Conservation (phyloP, 2,797 vertebrate species). For the Melanotaenia parkinsoni region DNA sequence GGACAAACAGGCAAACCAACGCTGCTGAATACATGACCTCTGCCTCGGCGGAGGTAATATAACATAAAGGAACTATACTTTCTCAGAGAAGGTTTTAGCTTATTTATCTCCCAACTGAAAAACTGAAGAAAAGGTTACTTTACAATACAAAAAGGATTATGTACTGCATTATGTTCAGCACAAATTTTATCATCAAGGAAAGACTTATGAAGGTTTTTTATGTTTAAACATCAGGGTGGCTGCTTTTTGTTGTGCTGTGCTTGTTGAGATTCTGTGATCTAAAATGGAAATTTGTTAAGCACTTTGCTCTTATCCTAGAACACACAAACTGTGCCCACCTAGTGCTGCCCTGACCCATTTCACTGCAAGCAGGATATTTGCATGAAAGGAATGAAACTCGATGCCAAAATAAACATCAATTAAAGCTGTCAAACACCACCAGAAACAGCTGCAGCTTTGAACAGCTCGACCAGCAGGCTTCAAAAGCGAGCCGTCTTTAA, state of each 20-base stretch:
- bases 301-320: constrained; percentile 76
- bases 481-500: constrained; percentile 84
- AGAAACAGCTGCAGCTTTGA: constrained; percentile 89
- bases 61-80: constrained; percentile 13
- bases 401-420: constrained; percentile 90
- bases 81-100: not conserved
- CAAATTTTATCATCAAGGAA: constrained; percentile 61
- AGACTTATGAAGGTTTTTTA: constrained; percentile 46
- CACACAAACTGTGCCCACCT: constrained; percentile 77
- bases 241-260: constrained; percentile 65
- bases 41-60: too few species aligned
- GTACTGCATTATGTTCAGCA: constrained; percentile 37
- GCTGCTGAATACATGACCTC: too few species aligned
- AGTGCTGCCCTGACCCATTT: constrained; percentile 84
- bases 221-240: constrained; percentile 52
- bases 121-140: constrained; percentile 31
- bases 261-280: constrained; percentile 76
- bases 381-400: constrained; percentile 85
- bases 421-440: constrained; percentile 88
- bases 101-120: constrained; percentile 17
- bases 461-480: constrained; percentile 85
- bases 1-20: too few species aligned
- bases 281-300: constrained; percentile 83
- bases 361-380: constrained; percentile 83
- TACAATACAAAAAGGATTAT: constrained; percentile 39